These are phyloP conservation scores for Naja naja DNA, from an alignment of 2,113 vertebrate species.

Conservation along the genomic window DNA sequence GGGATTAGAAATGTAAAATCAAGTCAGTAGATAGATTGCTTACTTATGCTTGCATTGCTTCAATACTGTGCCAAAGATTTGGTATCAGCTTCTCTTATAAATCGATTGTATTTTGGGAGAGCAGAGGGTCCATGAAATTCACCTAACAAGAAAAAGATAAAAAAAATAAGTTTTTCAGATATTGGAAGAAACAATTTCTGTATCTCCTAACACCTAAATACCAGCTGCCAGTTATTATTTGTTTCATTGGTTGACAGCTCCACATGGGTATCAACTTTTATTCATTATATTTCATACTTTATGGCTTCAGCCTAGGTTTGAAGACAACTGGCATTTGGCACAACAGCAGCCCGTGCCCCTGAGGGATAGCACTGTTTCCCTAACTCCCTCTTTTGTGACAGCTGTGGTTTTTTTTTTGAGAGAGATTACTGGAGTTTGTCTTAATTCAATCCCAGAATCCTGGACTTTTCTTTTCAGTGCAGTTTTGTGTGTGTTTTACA, in stretches of 20 bases:
- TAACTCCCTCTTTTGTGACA: constrained; percentile 46
- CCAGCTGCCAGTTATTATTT: constrained; percentile 70
- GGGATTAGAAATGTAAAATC: neutral
- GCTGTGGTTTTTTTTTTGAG: constrained; percentile 61
- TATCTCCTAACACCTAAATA: constrained; percentile 59
- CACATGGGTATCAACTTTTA: constrained; percentile 68
- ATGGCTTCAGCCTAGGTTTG: constrained; percentile 64
- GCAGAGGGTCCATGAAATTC: neutral
- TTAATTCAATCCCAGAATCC: constrained; percentile 44
- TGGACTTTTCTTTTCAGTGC: constrained; percentile 35
- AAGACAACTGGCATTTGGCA: constrained; percentile 67
- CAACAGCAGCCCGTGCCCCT: constrained; percentile 64
- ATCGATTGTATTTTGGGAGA: neutral
- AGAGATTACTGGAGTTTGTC: constrained; percentile 45
- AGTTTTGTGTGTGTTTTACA: neutral
- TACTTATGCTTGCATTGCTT: neutral
- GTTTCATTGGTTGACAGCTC: constrained; percentile 69
- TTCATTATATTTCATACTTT: constrained; percentile 72
- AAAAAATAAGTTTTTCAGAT: neutral
- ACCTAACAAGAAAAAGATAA: neutral
- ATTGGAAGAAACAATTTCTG: constrained; percentile 46
- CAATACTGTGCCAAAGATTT: neutral
- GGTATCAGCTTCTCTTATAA: neutral
- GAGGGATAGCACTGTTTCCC: constrained; percentile 56
- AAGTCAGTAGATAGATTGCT: neutral